These are phyloP conservation scores for Drosophila leonis DNA, from an alignment of 2,888 invertebrate genomes.

Conservation along the genomic window DNA sequence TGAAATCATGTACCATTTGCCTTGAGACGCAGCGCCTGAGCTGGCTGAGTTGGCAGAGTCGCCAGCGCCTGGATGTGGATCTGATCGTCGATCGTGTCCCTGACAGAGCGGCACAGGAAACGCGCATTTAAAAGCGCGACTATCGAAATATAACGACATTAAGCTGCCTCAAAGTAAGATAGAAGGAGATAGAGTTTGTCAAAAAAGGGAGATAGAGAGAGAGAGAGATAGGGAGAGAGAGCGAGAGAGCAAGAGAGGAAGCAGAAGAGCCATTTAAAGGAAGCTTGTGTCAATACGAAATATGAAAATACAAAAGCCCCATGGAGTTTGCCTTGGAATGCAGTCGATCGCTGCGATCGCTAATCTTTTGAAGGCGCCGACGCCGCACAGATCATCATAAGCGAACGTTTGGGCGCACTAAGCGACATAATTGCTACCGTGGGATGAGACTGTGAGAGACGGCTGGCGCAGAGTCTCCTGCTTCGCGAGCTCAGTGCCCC, in stretches of 20 bases:
- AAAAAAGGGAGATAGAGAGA: not conserved
- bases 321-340: constrained; percentile 72
- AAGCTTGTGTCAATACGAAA: constrained; percentile 80
- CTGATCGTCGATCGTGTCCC: constrained; percentile 71
- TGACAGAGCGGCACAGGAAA: constrained; percentile 74
- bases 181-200: constrained; percentile 9
- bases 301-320: constrained; percentile 43
- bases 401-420: constrained; percentile 69
- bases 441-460: constrained; percentile 50
- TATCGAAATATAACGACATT: constrained; percentile 80
- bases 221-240: not conserved
- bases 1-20: constrained; percentile 82
- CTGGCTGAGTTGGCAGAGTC: not conserved
- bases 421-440: constrained; percentile 81
- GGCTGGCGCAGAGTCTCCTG: constrained; percentile 5
- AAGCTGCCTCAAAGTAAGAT: constrained; percentile 16
- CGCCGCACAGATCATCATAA: constrained; percentile 57
- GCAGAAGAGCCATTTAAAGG: constrained; percentile 65
- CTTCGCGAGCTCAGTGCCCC: constrained; percentile 7
- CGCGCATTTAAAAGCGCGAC: constrained; percentile 80
- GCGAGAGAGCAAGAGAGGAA: constrained; percentile 24
- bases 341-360: constrained; percentile 42
- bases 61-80: constrained; percentile 35
- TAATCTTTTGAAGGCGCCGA: constrained; percentile 78
- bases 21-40: constrained; percentile 58